Conservation (phyloP, 1,140 invertebrate species). For the Oryzaephilus surinamensis region DNA sequence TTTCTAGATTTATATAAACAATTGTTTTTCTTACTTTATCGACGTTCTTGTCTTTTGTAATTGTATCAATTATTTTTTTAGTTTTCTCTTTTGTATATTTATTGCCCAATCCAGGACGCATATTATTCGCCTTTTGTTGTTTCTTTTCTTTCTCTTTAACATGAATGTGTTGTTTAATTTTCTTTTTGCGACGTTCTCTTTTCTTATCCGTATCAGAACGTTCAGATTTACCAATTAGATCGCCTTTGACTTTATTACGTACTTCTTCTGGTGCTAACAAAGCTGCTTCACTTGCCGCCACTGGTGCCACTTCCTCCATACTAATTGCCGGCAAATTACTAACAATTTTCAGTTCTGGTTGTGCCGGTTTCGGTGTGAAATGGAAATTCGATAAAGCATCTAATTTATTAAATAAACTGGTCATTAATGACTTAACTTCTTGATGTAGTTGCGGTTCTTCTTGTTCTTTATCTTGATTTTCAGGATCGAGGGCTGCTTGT, state of each 20-base stretch:
- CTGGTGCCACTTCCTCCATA: constrained; percentile 94
- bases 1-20: constrained; percentile 1
- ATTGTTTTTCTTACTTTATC: constrained; percentile 44
- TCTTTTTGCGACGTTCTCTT: constrained; percentile 78
- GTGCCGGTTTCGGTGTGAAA: constrained; percentile 78
- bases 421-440: constrained; percentile 67
- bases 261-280: constrained; percentile 93
- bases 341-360: constrained; percentile 83
- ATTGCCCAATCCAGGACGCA: constrained; percentile 44
- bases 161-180: constrained; percentile 56
- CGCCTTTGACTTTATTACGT: constrained; percentile 64
- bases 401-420: constrained; percentile 72
- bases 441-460: constrained; percentile 62
- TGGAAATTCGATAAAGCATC: constrained; percentile 91
- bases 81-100: constrained; percentile 47
- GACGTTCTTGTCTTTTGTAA: constrained; percentile 54
- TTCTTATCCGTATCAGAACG: constrained; percentile 80
- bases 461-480: constrained; percentile 48
- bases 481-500: constrained; percentile 53
- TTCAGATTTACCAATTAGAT: constrained; percentile 68
- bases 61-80: constrained; percentile 43
- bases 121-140: constrained; percentile 37
- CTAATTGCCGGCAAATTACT: constrained; percentile 82
- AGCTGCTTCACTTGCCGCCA: constrained; percentile 70
- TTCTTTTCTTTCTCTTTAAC: constrained; percentile 43